These are phyloP conservation scores for Antechinus stuartii DNA, from an alignment of 2,113 vertebrate genomes.

Conservation along the genomic window DNA sequence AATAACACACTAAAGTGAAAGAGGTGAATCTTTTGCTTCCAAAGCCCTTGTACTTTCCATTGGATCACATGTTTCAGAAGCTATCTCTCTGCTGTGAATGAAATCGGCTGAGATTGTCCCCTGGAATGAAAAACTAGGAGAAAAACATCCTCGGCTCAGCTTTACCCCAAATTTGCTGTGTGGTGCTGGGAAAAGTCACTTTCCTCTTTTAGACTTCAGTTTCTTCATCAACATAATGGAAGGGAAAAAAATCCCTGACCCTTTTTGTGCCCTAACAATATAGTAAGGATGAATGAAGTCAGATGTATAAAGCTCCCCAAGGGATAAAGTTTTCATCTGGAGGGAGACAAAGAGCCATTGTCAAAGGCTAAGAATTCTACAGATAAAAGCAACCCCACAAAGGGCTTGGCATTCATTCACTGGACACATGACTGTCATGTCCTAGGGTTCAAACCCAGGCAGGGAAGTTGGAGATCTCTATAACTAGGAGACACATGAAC, in stretches of 20 bases:
- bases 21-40: not conserved
- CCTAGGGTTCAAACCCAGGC: conserved; percentile 51
- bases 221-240: conserved; percentile 36
- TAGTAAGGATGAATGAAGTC: not conserved
- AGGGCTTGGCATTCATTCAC: conserved; percentile 73
- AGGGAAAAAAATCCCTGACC: not conserved
- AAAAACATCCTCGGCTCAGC: not conserved
- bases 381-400: conserved; percentile 69
- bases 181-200: not conserved
- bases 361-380: conserved; percentile 75
- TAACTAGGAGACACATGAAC: conserved; percentile 65
- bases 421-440: conserved; percentile 71
- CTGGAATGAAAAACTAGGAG: not conserved
- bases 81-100: not conserved
- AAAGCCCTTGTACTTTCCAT: not conserved
- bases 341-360: conserved; percentile 70
- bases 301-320: conserved; percentile 55
- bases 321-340: conserved; percentile 45
- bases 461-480: conserved; percentile 58
- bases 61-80: not conserved
- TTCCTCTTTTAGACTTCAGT: conserved; percentile 37
- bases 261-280: not conserved
- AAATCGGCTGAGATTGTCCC: not conserved
- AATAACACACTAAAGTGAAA: not conserved
- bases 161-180: not conserved